These are phyloP conservation scores for Polymixis flavicincta DNA, from an alignment of 2,888 invertebrate genomes.

Conservation along the genomic window DNA sequence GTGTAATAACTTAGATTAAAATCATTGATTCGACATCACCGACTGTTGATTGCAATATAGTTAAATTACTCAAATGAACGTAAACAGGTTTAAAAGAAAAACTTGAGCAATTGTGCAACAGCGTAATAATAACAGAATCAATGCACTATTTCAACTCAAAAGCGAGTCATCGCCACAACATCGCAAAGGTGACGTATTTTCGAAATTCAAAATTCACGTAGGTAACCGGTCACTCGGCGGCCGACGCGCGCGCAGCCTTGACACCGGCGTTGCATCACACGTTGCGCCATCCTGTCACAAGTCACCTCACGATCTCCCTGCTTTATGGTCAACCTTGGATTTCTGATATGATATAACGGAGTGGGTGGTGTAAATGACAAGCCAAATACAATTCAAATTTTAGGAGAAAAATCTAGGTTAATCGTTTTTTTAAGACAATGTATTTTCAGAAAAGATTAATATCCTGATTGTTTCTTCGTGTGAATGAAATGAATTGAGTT, in stretches of 20 bases:
- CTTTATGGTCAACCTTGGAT: conserved; percentile 67
- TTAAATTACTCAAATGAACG: not conserved
- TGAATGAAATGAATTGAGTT: not conserved
- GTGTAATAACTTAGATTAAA: not conserved
- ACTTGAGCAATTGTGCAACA: not conserved
- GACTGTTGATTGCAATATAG: not conserved
- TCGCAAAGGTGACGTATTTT: conserved; percentile 46
- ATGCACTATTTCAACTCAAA: not conserved
- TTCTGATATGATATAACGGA: conserved; percentile 64
- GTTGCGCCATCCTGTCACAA: conserved; percentile 68
- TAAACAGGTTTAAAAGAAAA: not conserved
- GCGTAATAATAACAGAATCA: not conserved
- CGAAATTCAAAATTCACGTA: conserved; percentile 48
- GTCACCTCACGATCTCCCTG: conserved; percentile 74
- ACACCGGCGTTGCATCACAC: conserved; percentile 70
- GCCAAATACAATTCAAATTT: conserved; percentile 24
- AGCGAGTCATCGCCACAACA: conserved; percentile 20
- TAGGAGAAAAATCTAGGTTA: conserved; percentile 16
- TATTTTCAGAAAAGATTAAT: conserved; percentile 18
- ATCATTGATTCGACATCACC: not conserved
- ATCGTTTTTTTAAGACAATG: conserved; percentile 15
- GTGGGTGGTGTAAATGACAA: conserved; percentile 35
- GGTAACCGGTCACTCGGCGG: conserved; percentile 39
- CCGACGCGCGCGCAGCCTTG: conserved; percentile 71
- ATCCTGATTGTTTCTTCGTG: not conserved